Evolutionary conservation across 1,140 invertebrate species (phyloP), one percentile per base, ranked within the genome.

Genomic region (Lucilia cuprina): DNA sequence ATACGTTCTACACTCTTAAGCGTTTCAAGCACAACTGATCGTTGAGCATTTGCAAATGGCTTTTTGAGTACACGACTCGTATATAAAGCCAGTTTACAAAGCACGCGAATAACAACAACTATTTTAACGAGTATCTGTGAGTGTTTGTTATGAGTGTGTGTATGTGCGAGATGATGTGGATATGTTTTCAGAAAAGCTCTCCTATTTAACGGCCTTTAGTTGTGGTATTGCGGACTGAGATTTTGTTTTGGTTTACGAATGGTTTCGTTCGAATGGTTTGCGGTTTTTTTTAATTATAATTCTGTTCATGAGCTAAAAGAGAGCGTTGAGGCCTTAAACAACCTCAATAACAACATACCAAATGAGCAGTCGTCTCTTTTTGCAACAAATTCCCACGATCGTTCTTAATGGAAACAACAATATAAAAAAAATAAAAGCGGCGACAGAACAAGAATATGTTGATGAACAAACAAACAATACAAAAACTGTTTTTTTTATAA

Each of bases 21-120:
- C 89, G 89, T 90, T 89, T 87, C 87, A 90, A 89, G 88, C 89
- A 90, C 89, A 89, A 90, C 88, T 84, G 82, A 47, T 83, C 60
- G 82, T 83, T 77, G 50, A 82, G 83, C 77, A 41, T 50, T 78
- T 49, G 75, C 83, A n/a, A 80, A 41, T 80, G 41, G 77, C n/a
- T 49, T 80, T 80, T 49, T 80, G 77, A 78, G 77, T 70, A 21
- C n/a, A 70, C 9, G 3, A 21, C 17, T 21, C n/a, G 65, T 70
- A 70, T 70, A 70, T 70, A 70, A 70, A 70, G 65, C 65, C 65
- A 70, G 8, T n/a, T 8, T 19, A 30, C 77, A 41, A 80, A 10
- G 9, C 19, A 77, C 74, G 30, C 34, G 74, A 41, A 49, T 49
- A 35, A 80, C n/a, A 10, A 70, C 65, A 70, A 70, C 17, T 70